These are phyloP conservation scores for Semnopithecus entellus DNA, from an alignment of 2,113 vertebrate species.

Conservation along the genomic window DNA sequence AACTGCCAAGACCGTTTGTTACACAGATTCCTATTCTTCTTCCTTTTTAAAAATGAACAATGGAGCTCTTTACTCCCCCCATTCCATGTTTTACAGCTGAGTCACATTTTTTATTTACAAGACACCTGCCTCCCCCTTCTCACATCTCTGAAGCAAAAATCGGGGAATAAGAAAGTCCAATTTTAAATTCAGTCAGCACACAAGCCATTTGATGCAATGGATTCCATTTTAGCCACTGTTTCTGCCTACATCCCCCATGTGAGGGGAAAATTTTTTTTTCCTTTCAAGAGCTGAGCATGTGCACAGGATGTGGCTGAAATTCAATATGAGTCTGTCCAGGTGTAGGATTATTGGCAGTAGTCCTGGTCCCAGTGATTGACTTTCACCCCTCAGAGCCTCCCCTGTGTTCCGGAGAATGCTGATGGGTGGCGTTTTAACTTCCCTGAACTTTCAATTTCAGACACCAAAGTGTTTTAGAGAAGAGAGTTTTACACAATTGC, in stretches of 20 bases:
- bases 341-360: constrained; percentile 74
- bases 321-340: constrained; percentile 79
- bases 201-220: constrained; percentile 77
- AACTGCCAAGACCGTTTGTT: background rate
- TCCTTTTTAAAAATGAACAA: background rate
- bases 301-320: constrained; percentile 80
- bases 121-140: constrained; percentile 76
- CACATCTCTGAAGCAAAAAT: constrained; percentile 79
- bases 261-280: constrained; percentile 61
- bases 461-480: constrained; percentile 46
- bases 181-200: constrained; percentile 85
- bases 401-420: constrained; percentile 59
- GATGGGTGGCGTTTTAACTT: constrained; percentile 56
- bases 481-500: constrained; percentile 55
- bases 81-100: constrained; percentile 72
- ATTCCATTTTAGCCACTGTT: constrained; percentile 82
- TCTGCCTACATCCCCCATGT: constrained; percentile 66
- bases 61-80: background rate
- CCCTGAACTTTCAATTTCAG: constrained; percentile 52
- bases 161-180: constrained; percentile 80
- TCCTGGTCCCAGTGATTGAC: constrained; percentile 60
- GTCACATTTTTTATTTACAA: constrained; percentile 82
- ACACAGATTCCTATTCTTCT: background rate
- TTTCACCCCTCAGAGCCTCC: constrained; percentile 76
- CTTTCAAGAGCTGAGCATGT: constrained; percentile 77